phyloP scores from a whole-genome alignment of 2,797 vertebrate species.

The Psittacula derbiana region DNA sequence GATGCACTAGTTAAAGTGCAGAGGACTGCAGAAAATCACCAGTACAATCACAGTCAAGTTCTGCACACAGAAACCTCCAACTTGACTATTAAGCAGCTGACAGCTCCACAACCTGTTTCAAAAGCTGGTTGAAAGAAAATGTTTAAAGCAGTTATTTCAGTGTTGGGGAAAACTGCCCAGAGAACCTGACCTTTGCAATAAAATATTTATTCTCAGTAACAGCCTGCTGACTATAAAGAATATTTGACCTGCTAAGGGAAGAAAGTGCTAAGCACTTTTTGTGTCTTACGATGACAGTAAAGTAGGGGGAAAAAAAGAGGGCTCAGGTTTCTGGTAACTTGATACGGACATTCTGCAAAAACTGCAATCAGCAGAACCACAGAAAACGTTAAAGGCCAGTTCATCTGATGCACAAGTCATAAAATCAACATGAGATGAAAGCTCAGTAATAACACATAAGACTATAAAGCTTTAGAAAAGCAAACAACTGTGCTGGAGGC shows the following conservation, averaged over 20 bases:
- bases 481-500: neutral
- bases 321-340: neutral
- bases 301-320: neutral
- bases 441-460: neutral
- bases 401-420: neutral
- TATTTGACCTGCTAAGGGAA: slow-evolving; percentile 11
- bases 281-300: neutral
- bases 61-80: neutral
- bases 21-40: neutral
- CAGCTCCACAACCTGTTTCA: neutral
- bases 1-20: neutral
- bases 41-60: neutral
- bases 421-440: slow-evolving; percentile 26
- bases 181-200: slow-evolving; percentile 43
- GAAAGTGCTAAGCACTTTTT: neutral
- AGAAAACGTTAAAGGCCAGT: neutral
- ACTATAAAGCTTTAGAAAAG: neutral
- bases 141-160: neutral
- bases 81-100: neutral
- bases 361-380: neutral
- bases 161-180: neutral
- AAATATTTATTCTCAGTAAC: slow-evolving; percentile 33
- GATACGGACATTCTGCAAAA: neutral
- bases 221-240: slow-evolving; percentile 18
- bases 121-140: neutral